Base-by-base conservation (phyloP, 2,797 vertebrate genomes). In the Pangasius larnaudii region DNA sequence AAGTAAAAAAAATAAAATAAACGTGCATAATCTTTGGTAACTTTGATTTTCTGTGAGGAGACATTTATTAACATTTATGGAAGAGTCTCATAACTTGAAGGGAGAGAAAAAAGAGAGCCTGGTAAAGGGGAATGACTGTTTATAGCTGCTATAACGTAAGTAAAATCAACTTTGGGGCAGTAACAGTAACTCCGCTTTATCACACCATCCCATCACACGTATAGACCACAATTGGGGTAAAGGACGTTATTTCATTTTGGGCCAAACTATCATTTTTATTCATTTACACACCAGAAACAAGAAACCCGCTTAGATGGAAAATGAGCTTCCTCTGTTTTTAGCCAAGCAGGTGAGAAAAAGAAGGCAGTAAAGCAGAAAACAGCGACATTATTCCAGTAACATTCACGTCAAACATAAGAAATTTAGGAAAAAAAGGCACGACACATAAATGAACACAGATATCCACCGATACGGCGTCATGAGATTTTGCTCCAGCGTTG, bases 261-360 rank as follows among this genome's bases (percentile, higher is more conserved):
- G 11, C 24, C 22, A 39, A 39, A 42, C 36, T 18, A 49, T 30
- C 13, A 84, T 39, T 56, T 51, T 24, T 53, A 42, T 69, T 84
- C 42, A 69, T 51, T 69, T 53, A 33, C 30, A 67, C 9, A 69
- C n/a, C 46, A 53, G 46, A 13, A 56, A 71, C 49, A 13, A 49
- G 42, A 71, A 96, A 96, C 96, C 97, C 97, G 89, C 97, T 97
- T 98, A 96, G 96, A 96, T 96, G 97, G 97, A 97, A 99, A 98
- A 98, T 98, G 96, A 97, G 14, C 3, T 65, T 71, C 18, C 65
- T 71, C 30, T 84, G 63, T 33, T 46, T 83, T 85, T 30, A 85
- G 67, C 84, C 84, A 85, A 72, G 83, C 67, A 58, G 67, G 84
- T 72, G 33, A 85, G 1, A 85, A 85, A 53, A 81, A 46, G 19